phyloP scores from a whole-genome alignment of 2,113 vertebrate genomes.

The Geococcyx californianus region DNA sequence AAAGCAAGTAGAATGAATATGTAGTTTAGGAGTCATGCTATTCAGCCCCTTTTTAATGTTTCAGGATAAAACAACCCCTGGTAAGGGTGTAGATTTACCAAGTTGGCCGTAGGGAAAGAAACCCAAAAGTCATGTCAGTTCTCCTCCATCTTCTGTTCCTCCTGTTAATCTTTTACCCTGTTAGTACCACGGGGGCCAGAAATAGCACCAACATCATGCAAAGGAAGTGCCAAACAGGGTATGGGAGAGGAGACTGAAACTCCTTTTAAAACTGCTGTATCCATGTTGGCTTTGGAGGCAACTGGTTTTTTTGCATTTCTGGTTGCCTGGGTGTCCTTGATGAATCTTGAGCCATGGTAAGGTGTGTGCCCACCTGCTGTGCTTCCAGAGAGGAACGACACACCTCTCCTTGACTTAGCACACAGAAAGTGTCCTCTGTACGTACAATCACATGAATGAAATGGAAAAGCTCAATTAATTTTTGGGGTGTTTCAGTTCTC shows the following conservation, averaged over 20 bases:
- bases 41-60: background rate
- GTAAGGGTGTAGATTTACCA: background rate
- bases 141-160: background rate
- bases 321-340: background rate
- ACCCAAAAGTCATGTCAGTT: background rate
- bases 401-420: background rate
- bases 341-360: background rate
- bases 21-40: background rate
- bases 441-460: background rate
- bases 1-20: background rate
- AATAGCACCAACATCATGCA: background rate
- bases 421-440: background rate
- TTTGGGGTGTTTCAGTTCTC: background rate
- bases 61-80: background rate
- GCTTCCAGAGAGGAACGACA: background rate
- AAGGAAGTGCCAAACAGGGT: too few species aligned
- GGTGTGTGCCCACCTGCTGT: background rate
- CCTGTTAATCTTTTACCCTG: background rate
- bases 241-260: background rate
- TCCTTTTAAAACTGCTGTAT: background rate
- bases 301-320: background rate
- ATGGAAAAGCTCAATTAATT: background rate
- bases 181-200: background rate
- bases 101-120: background rate
- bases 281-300: background rate